Base-by-base conservation (phyloP, 2,888 invertebrate genomes). In the Papilio gigon region DNA sequence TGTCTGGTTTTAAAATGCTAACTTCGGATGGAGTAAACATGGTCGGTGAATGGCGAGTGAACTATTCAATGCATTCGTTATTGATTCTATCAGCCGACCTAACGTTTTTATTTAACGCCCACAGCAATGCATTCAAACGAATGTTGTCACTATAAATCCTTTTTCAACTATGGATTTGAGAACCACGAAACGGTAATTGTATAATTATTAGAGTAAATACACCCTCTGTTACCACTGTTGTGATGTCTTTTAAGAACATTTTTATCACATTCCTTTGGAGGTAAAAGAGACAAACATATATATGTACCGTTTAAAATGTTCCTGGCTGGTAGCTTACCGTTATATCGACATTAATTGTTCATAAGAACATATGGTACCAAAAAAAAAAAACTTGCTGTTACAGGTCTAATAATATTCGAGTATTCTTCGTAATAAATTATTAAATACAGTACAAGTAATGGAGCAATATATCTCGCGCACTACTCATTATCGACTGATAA, bases 1-100 rank as follows among this genome's bases (percentile, higher is more conserved):
- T 53, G 53, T n/a, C 17, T 56, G 9, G 67, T 69, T 59, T 59
- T 42, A 65, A 69, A 67, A 61, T 63, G 44, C 30, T 61, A 65
- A 68, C 67, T 68, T 77, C 76, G 70, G 64, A 73, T 74, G 79
- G 76, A 63, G 47, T 50, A 76, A 71, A 74, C 72, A 37, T n/a
- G 22, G 22, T 60, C 66, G 8, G n/a, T 60, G 60, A 60, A 66
- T 60, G 33, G 44, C 47, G 77, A 75, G 77, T 83, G 79, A 83
- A 83, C 82, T 83, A 82, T 84, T 87, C 87, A 83, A 87, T 88
- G 87, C 87, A 88, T 88, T 86, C 80, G 81, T 83, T 84, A 88
- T 88, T 86, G 85, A 86, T 85, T 83, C 82, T 79, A 83, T 86
- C 81, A 81, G 66, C 6, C 20, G 17, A 27, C 8, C 37, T 20